Evolutionary conservation across 2,797 vertebrate species (phyloP).

Genomic region (Synanceia verrucosa): DNA sequence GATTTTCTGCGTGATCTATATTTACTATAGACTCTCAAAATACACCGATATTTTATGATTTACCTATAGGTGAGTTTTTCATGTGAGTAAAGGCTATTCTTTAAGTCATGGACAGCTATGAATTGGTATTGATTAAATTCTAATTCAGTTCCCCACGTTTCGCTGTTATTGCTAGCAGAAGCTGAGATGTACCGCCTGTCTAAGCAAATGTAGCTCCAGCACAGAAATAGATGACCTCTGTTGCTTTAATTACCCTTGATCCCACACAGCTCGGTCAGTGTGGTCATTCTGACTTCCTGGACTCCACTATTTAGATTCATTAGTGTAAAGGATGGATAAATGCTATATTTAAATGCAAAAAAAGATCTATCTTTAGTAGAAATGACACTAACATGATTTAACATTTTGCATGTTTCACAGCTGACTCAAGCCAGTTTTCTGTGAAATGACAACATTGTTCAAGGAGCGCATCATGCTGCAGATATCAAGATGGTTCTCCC

Average conservation of each 20-base stretch:
- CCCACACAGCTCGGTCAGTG: slow-evolving; percentile 33
- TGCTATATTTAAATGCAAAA: neutral
- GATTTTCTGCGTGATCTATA: slow-evolving; percentile 80
- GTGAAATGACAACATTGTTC: slow-evolving; percentile 2
- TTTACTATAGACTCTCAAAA: slow-evolving; percentile 73
- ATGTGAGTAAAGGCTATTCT: slow-evolving; percentile 69
- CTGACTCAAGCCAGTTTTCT: slow-evolving; percentile 15
- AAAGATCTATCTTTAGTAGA: neutral
- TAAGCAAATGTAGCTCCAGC: slow-evolving; percentile 26
- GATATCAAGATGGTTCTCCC: neutral
- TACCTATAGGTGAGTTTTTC: slow-evolving; percentile 72
- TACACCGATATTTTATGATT: slow-evolving; percentile 81
- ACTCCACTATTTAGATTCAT: slow-evolving; percentile 29
- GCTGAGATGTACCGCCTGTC: slow-evolving; percentile 50
- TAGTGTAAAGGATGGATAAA: neutral
- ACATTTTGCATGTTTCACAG: slow-evolving; percentile 8
- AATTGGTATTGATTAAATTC: slow-evolving; percentile 82
- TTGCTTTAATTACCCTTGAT: slow-evolving; percentile 72
- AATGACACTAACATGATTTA: neutral
- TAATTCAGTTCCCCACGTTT: slow-evolving; percentile 74
- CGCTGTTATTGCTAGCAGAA: slow-evolving; percentile 45
- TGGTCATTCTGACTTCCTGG: slow-evolving; percentile 29
- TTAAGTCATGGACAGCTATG: slow-evolving; percentile 70
- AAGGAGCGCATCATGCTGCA: slow-evolving; percentile 1
- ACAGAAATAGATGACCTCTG: slow-evolving; percentile 65